Evolutionary conservation across 1,140 invertebrate species (phyloP), one percentile per base, ranked within the genome.

Genomic region (Nephila pilipes): DNA sequence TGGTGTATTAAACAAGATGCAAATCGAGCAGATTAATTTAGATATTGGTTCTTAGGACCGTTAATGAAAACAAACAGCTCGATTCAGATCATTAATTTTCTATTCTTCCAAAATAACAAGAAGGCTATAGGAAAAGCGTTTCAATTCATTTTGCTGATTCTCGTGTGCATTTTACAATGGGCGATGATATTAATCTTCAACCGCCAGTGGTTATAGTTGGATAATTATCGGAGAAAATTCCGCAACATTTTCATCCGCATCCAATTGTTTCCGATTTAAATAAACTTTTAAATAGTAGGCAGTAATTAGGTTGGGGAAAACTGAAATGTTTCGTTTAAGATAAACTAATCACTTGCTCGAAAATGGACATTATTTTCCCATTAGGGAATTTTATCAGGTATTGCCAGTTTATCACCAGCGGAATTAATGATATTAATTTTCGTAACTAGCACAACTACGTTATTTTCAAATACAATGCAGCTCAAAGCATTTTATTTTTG

Each of bases 171-270:
- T n/a, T 75, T 75, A 75, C 32, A 75, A 75, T 18, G 32, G 36
- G 29, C 16, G 69, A 75, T 32, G 29, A 75, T 75, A 36, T 75
- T 32, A 75, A n/a, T n/a, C 69, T 75, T 32, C 29, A 75, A 32
- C 16, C 69, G 16, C 29, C 16, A 32, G 69, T 75, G 69, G 69
- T 29, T 75, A 75, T 75, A 75, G 36, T 29, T 20, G 69, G 32
- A 75, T 75, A 75, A 75, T 75, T 75, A 75, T 75, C 29, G n/a
- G 69, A 75, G 69, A 32, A 75, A 36, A 75, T 75, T 75, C 69
- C 29, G 32, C 32, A 36, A n/a, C 69, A 32, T n/a, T n/a, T n/a
- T n/a, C 20, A 12, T 36, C 69, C 69, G n/a, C n/a, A n/a, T n/a
- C n/a, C 14, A 32, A 75, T 75, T 75, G 69, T 75, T 75, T 75